phyloP scores from a whole-genome alignment of 2,797 vertebrate genomes.

The Odontamblyopus rebecca region DNA sequence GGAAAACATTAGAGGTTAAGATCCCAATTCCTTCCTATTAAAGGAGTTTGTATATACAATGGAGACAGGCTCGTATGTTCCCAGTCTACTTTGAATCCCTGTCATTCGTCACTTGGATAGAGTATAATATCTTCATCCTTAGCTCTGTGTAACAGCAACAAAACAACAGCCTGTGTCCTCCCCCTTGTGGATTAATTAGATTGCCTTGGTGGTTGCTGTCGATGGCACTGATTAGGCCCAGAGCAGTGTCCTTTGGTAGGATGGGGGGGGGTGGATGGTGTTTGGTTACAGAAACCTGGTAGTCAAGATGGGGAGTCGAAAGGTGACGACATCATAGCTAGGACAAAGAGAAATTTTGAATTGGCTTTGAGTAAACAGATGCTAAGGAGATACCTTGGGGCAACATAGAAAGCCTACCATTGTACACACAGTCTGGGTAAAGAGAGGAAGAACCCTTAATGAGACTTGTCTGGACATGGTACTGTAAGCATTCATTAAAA shows the following conservation, averaged over 20 bases:
- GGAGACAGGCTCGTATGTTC: constrained; percentile 46
- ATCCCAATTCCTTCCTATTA: constrained; percentile 6
- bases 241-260: constrained; percentile 46
- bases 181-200: constrained; percentile 77
- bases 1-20: constrained; percentile 15
- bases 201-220: constrained; percentile 55
- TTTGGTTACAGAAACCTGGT: constrained; percentile 54
- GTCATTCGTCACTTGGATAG: constrained; percentile 22
- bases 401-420: neutral
- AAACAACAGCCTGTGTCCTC: constrained; percentile 72
- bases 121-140: constrained; percentile 15
- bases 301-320: constrained; percentile 46
- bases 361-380: constrained; percentile 33
- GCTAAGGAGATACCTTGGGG: constrained; percentile 29
- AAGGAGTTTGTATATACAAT: constrained; percentile 43
- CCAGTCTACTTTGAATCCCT: constrained; percentile 26
- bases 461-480: too few relatives aligned
- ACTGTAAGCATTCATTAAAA: too few relatives aligned
- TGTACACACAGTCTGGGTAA: neutral
- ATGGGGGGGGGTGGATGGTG: constrained; percentile 25
- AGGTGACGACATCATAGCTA: constrained; percentile 49
- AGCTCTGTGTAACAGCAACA: constrained; percentile 48
- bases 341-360: constrained; percentile 43
- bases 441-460: neutral
- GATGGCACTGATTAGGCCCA: constrained; percentile 60